Evolutionary conservation across 2,797 vertebrate species (phyloP), one percentile per base, ranked within the genome.

Genomic region (Siniperca obscura): DNA sequence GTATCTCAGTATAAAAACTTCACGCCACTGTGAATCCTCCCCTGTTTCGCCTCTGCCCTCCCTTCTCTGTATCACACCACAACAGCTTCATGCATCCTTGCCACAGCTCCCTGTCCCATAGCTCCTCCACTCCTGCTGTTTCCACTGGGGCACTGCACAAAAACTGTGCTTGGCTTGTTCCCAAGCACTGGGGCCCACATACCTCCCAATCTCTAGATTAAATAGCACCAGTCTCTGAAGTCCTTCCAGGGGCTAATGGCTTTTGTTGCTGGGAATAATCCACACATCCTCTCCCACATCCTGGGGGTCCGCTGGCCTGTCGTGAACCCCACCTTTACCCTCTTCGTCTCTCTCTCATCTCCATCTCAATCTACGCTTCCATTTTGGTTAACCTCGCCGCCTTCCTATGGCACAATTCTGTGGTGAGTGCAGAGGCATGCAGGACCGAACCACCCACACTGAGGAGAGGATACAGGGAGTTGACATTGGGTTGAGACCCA

Each of bases 241-340:
- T 96, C 89, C 66, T 94, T 96, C 96, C 96, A 96, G 91, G 84
- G 91, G 83, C 94, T 95, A 96, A 96, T 95, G 94, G 96, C 95
- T 95, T 96, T 96, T 96, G 96, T 96, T 96, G 94, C 95, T 95
- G 94, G 94, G 93, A 95, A 96, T 96, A 96, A 96, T 95, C 95
- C 94, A 93, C 95, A 96, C 95, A 96, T 96, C 96, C 96, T 96
- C 95, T 96, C 95, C 94, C 94, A 96, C 95, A 95, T 96, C 95
- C 94, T 94, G 93, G 95, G 95, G 95, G 95, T 93, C 87, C 72
- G 70, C 84, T 87, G 80, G 91, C 90, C 91, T 89, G 88, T 92
- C 68, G 79, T 72, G 92, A 92, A 91, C 88, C 93, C 90, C 59
- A 66, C 89, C 85, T 91, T 90, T 76, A 82, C 90, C 87, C 88